A percentile compares a stretch with the other conserved stretches of the same genome.
Evolutionary conservation across 2,888 invertebrate species (phyloP).

Genomic region (Linyphia triangularis): DNA sequence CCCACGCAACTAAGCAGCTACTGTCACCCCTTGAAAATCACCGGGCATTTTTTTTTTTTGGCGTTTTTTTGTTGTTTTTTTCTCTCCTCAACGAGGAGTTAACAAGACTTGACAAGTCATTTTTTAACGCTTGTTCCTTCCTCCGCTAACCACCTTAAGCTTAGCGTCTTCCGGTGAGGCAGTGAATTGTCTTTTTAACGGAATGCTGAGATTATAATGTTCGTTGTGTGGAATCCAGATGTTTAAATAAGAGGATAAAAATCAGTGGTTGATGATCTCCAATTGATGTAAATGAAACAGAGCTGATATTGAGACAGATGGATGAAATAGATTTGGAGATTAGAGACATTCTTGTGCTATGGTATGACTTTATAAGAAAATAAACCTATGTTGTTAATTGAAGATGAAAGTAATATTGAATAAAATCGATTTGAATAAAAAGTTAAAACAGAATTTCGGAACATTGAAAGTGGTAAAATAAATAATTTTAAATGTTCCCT

Average conservation of each 20-base stretch:
- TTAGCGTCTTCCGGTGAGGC: background rate
- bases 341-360: background rate
- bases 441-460: background rate
- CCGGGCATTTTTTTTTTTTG: too few relatives aligned
- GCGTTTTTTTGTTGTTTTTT: background rate
- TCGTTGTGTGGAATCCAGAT: background rate
- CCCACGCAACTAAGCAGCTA: constrained; percentile 33
- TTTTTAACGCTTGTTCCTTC: background rate
- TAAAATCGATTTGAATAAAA: background rate
- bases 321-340: background rate
- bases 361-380: background rate
- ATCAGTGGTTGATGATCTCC: background rate
- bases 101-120: background rate
- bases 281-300: background rate
- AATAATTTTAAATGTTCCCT: too few relatives aligned
- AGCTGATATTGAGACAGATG: background rate
- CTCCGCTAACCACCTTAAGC: background rate
- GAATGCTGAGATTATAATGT: background rate
- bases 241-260: background rate
- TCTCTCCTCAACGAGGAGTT: too few relatives aligned
- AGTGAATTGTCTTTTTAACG: background rate
- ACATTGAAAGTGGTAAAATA: too few relatives aligned
- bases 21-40: background rate
- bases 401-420: too few relatives aligned
- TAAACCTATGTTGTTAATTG: too few relatives aligned